phyloP scores from a whole-genome alignment of 2,113 vertebrate species.

The Hypanus sabinus region DNA sequence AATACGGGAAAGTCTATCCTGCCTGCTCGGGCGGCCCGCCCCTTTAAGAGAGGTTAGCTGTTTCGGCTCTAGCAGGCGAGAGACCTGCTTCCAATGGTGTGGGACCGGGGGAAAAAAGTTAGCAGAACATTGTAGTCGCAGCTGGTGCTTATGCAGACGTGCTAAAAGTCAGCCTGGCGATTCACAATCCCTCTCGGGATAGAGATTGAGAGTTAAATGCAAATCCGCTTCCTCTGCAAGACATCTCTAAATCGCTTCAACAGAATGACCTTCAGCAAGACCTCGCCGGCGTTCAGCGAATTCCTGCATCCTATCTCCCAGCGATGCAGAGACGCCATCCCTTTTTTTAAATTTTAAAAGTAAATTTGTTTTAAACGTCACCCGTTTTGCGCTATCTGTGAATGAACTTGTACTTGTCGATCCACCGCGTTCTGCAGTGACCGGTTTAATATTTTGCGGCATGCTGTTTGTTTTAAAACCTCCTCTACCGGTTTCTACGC shows the following conservation, averaged over 20 bases:
- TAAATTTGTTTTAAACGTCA: not conserved
- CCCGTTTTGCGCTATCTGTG: not conserved
- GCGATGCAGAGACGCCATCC: not conserved
- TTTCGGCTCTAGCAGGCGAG: not conserved
- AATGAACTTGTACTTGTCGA: not conserved
- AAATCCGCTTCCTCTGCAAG: no score
- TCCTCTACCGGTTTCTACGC: not conserved
- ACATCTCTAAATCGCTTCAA: not conserved
- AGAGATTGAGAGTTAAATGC: not conserved
- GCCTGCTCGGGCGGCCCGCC: not conserved
- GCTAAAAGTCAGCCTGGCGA: not conserved
- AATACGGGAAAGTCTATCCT: not conserved
- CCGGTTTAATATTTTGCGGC: not conserved
- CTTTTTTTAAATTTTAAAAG: not conserved
- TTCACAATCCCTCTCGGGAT: not conserved
- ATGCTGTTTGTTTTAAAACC: not conserved
- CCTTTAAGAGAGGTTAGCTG: conserved; percentile 14
- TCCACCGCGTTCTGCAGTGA: not conserved
- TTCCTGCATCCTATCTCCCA: not conserved
- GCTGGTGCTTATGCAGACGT: not conserved
- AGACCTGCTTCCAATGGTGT: not conserved
- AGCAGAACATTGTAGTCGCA: not conserved
- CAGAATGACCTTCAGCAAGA: conserved; percentile 10
- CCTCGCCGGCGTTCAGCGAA: no score
- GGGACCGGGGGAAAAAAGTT: not conserved